These are phyloP conservation scores for Drosophila suzukii DNA, from an alignment of 1,140 invertebrate species.

Conservation along the genomic window DNA sequence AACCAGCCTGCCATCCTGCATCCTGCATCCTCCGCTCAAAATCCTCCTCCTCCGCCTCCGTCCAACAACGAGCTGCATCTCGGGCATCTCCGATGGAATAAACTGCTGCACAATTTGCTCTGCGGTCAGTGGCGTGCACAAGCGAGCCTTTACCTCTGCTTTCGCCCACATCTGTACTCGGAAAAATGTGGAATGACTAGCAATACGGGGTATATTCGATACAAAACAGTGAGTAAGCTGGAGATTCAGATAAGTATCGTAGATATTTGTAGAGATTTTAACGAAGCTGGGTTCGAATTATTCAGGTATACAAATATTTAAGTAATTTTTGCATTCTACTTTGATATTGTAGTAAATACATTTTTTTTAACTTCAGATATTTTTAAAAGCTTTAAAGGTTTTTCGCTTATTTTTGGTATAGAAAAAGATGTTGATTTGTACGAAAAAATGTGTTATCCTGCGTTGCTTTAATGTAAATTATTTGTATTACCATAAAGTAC, in stretches of 20 bases:
- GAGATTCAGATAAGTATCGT: too few species aligned
- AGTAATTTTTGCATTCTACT: too few species aligned
- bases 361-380: too few species aligned
- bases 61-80: constrained; percentile 22
- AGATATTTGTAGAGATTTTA: too few species aligned
- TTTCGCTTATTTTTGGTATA: too few species aligned
- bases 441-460: too few species aligned
- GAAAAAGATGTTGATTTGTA: too few species aligned
- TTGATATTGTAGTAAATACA: too few species aligned
- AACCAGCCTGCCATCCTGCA: constrained; percentile 1
- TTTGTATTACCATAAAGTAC: background rate
- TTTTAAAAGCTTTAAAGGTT: too few species aligned
- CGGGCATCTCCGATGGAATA: constrained; percentile 57
- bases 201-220: background rate
- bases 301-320: too few species aligned
- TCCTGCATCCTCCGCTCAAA: constrained; percentile 1
- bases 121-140: constrained; percentile 47
- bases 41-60: background rate
- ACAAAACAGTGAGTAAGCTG: background rate
- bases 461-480: too few species aligned
- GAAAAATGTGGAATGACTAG: background rate
- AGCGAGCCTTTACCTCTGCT: constrained; percentile 12
- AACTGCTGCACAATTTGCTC: constrained; percentile 59
- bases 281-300: too few species aligned
- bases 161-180: background rate